Conservation (phyloP, 2,888 invertebrate genomes). For the Iselma pallidipennis region DNA sequence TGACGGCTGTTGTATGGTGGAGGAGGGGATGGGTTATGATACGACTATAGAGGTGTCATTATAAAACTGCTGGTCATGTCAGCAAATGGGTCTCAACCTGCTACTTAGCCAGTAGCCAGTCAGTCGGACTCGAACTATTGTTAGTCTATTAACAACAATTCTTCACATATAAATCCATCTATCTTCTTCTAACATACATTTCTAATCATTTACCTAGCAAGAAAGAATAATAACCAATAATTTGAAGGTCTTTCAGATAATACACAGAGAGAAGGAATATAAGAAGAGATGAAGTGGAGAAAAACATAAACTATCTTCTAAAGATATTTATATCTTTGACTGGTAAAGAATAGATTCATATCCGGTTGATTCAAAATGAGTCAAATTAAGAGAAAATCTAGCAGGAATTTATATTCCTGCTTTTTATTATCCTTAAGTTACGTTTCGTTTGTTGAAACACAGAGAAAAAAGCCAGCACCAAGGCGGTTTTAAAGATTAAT, state of each 20-base stretch:
- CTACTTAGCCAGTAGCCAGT: slow-evolving; percentile 57
- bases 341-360: not conserved
- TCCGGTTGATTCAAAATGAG: not conserved
- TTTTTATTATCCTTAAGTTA: not conserved
- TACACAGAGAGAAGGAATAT: no score
- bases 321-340: not conserved
- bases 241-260: not conserved
- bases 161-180: slow-evolving; percentile 36
- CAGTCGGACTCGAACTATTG: slow-evolving; percentile 51
- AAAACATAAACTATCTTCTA: not conserved
- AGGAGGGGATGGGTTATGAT: slow-evolving; percentile 50
- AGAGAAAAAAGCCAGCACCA: not conserved
- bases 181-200: slow-evolving; percentile 30
- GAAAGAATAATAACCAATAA: not conserved
- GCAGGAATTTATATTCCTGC: not conserved
- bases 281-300: not conserved
- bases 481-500: not conserved
- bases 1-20: slow-evolving; percentile 49
- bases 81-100: slow-evolving; percentile 56
- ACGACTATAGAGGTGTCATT: slow-evolving; percentile 54
- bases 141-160: slow-evolving; percentile 44
- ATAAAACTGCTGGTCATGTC: slow-evolving; percentile 55
- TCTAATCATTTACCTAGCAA: not conserved
- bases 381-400: not conserved
- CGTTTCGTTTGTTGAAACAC: not conserved